Evolutionary conservation across 2,888 invertebrate genomes (phyloP).

Genomic region (Lasius platythorax): DNA sequence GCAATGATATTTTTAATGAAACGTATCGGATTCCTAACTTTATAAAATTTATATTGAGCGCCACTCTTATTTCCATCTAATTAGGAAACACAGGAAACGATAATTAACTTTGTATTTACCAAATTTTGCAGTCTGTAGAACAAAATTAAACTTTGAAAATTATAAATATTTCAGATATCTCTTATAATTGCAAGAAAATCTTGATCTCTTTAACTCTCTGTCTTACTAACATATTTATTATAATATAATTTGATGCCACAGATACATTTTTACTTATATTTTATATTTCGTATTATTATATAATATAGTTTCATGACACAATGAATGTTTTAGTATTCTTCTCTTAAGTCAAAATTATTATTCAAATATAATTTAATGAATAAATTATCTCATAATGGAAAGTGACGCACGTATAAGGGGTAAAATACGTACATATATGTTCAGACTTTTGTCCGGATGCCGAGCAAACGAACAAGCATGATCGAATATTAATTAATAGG

Average conservation of each 20-base stretch:
- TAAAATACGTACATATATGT: neutral
- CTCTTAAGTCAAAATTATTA: neutral
- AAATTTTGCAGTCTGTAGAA: no score
- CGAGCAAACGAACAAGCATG: neutral
- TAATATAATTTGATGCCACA: neutral
- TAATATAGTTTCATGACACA: neutral
- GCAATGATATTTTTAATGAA: neutral
- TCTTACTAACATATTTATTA: neutral
- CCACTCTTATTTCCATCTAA: neutral
- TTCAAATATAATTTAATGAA: neutral
- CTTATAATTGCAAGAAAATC: neutral
- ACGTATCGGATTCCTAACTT: neutral
- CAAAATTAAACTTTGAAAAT: neutral
- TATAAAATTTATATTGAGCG: constrained; percentile 2
- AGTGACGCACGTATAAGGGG: neutral
- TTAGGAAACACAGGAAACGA: neutral
- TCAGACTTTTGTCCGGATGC: neutral
- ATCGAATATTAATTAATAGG: neutral
- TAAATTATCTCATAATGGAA: neutral
- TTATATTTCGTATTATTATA: neutral
- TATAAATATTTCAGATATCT: neutral
- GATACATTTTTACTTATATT: neutral
- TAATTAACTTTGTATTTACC: neutral
- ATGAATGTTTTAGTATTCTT: neutral
- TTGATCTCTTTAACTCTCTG: neutral